These are phyloP conservation scores for Lissonota sp. DNA, from an alignment of 2,888 invertebrate species.

Conservation along the genomic window DNA sequence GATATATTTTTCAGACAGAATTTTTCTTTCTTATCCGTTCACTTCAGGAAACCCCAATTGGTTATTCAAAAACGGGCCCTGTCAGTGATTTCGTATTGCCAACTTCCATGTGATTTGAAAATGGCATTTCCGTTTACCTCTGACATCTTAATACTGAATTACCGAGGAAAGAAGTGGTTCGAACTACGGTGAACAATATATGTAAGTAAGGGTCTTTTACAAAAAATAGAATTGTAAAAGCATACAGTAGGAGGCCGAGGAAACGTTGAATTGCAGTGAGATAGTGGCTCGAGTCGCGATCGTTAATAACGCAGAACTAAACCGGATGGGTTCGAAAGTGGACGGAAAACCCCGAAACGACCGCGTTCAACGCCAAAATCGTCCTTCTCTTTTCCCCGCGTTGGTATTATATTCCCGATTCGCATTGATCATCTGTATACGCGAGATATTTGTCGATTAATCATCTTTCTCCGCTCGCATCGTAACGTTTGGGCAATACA, in stretches of 20 bases:
- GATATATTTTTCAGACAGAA: too few relatives aligned
- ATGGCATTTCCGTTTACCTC: too few relatives aligned
- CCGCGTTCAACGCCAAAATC: constrained; percentile 53
- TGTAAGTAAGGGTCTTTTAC: too few relatives aligned
- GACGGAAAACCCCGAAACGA: constrained; percentile 63
- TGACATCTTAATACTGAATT: too few relatives aligned
- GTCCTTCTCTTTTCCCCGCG: constrained; percentile 12
- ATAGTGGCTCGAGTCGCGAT: constrained; percentile 52
- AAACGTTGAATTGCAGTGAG: constrained; percentile 36
- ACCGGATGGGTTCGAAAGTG: constrained; percentile 62
- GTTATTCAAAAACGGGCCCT: too few relatives aligned
- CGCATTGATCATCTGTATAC: constrained; percentile 57
- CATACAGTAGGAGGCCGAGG: constrained; percentile 2
- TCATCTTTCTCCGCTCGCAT: constrained; percentile 47
- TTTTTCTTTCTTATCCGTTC: too few relatives aligned
- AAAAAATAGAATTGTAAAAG: constrained; percentile 41
- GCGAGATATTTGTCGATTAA: constrained; percentile 54
- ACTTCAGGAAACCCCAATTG: too few relatives aligned
- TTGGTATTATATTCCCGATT: constrained; percentile 52
- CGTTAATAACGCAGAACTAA: constrained; percentile 60
- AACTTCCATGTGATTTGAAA: too few relatives aligned
- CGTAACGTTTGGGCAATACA: constrained; percentile 24
- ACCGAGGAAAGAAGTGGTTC: too few relatives aligned
- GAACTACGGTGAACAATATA: too few relatives aligned
- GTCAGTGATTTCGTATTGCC: too few relatives aligned